Conservation (phyloP, 2,113 vertebrate genomes). For the Ardeotis arabs region DNA sequence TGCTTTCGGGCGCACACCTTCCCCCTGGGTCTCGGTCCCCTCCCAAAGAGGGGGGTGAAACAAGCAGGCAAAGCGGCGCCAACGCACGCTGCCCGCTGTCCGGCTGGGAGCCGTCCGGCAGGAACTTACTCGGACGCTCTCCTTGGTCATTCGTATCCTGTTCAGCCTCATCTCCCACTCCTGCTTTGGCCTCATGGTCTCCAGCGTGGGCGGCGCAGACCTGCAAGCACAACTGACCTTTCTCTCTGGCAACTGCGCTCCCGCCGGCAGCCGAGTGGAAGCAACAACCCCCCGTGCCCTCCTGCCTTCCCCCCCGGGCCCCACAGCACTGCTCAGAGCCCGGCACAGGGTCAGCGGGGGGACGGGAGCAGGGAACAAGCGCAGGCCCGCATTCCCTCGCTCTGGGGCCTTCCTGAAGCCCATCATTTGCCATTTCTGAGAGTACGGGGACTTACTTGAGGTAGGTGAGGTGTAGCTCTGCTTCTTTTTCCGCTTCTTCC, state of each 20-base stretch:
- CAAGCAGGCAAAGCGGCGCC: too few relatives aligned
- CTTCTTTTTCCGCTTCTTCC: conserved; percentile 86
- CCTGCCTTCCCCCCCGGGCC: background rate
- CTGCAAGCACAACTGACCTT: conserved; percentile 63
- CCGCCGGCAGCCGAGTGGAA: too few relatives aligned
- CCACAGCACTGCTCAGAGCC: fast-evolving
- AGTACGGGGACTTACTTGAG: conserved; percentile 84
- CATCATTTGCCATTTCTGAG: too few relatives aligned
- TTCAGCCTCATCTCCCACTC: conserved; percentile 82
- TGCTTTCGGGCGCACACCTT: background rate
- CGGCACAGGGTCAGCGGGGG: background rate
- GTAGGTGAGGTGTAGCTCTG: conserved; percentile 83
- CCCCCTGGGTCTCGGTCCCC: too few relatives aligned
- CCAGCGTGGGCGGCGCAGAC: conserved; percentile 75
- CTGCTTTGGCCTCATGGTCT: conserved; percentile 78
- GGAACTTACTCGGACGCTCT: conserved; percentile 75
- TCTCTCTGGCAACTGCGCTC: background rate
- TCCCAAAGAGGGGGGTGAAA: background rate
- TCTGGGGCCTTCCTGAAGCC: background rate
- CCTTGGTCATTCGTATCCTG: conserved; percentile 77
- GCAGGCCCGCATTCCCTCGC: too few relatives aligned
- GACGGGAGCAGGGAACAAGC: too few relatives aligned
- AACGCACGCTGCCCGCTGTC: fast-evolving
- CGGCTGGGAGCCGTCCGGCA: background rate
- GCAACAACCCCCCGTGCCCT: too few relatives aligned